Evolutionary conservation across 1,140 invertebrate species (phyloP), one percentile per base, ranked within the genome.

Genomic region (Trichonephila clavata): DNA sequence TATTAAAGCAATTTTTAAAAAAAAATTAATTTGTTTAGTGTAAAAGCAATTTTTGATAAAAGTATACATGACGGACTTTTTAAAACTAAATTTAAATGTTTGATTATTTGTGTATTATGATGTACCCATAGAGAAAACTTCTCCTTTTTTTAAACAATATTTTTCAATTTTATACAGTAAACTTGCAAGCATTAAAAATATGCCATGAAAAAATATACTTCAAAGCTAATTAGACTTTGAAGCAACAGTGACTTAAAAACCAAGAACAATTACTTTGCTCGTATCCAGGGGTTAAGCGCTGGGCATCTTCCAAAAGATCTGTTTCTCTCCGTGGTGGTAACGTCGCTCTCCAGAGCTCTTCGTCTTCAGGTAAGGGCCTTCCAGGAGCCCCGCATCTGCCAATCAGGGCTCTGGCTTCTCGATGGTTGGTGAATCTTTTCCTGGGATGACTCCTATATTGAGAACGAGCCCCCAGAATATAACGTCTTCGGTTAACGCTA

Each of bases 361-460:
- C 86, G 20, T 89, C 86, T n/a, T 89, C 71, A 8, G 68, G 88
- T 10, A 81, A 10, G 3, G 88, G 88, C 39, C 68, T 27, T 0
- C 88, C 68, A 10, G 88, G 88, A 0, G 43, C 71, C 21, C 90
- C 88, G n/a, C 68, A 77, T 18, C 65, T 43, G 14, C 90, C 90
- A 14, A 92, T 92, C 39, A 86, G 83, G 0, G 90, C 90, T 8
- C 90, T 32, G 14, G 90, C 90, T 32, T 92, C 90, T 18, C 83
- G 43, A 61, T 92, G 83, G 24, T 92, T 60, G 39, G 50, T 86
- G 63, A 71, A 92, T 63, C 50, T 59, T n/a, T 92, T 92, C 18
- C 88, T 50, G 60, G 88, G 63, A 20, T 27, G 77, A 18, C 43
- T 3, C 61, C 83, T 24, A n/a, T 57, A 50, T 18, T 39, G 50